Evolutionary conservation across 2,797 vertebrate species (phyloP), one percentile per base, ranked within the genome.

Genomic region (Alectoris magna): DNA sequence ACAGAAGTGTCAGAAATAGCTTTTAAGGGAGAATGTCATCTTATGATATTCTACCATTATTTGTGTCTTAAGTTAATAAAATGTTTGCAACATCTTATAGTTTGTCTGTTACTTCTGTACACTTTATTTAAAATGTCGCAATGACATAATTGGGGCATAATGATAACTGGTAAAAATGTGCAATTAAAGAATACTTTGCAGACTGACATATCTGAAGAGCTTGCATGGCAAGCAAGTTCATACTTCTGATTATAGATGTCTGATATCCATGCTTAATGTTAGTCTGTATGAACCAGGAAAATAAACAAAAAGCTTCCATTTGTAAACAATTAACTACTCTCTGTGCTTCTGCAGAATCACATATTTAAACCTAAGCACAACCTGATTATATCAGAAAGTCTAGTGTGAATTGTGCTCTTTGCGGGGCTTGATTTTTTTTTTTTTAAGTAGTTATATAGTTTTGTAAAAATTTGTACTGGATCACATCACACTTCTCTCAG

Each of bases 151-250:
- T 95, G 90, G 93, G 85, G n/a, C 90, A 89, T 91, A 83, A 70
- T 96, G 94, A 51, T 96, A 97, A 94, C 84, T 96, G 79, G 71
- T 95, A 92, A 94, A 97, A 87, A 94, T 95, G 84, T 63, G 44
- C 91, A 96, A 81, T 96, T 96, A 97, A 97, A 96, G 92, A 96
- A 84, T 75, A 72, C 55, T 91, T 53, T 93, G 83, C 83, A 95
- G 90, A 97, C 81, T 96, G 93, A 95, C 92, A 96, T 84, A 95
- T 96, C 94, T 97, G 95, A 90, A 82, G 66, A 94, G 71, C 78
- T 92, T 91, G 46, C 73, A 56, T 95, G 91, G 83, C 90, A 96
- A 92, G 73, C 91, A 82, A 93, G 70, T 95, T 87, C 70, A 22
- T 90, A 84, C 29, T 69, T 95, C 26, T 88, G 82, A 92, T 95